Evolutionary conservation across 2,888 invertebrate genomes (phyloP), one percentile per base, ranked within the genome.

Genomic region (Standfussiana lucernea): DNA sequence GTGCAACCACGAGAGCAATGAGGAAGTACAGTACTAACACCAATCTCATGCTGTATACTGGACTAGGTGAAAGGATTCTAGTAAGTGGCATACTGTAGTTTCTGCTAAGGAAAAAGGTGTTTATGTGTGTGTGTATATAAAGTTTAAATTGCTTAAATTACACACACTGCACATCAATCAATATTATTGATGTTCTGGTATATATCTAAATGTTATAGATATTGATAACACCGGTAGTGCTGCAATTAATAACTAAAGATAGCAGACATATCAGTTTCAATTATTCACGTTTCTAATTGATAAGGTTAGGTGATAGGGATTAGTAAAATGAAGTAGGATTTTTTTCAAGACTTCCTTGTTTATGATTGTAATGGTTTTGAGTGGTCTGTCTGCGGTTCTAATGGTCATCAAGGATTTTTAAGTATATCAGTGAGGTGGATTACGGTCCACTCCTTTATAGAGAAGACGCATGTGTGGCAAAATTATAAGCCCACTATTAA

Each of bases 191-290:
- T 64, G 24, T 50, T 56, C 28, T 64, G 15, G 28, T 64, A n/a
- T n/a, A n/a, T n/a, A 82, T 73, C 73, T 83, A 61, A 74, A 71
- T 42, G 11, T 50, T 65, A 45, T 62, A 40, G 13, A 21, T 72
- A 68, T 64, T 82, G 74, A 84, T 80, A 83, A 79, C 11, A 56
- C 21, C 0, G 0, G 61, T 56, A 69, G 37, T 59, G 50, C 45
- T 81, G 24, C 7, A 18, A 66, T 66, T 61, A 59, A 42, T 59
- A 56, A 56, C 32, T 56, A 32, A n/a, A 45, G 35, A 82, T 50
- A 69, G 18, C 42, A 18, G 7, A 62, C n/a, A 2, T 64, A 74
- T 70, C 37, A 28, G 47, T 73, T 59, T 47, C 62, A 59, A 74
- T 45, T 53, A 81, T 32, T 73, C 73, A 83, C 24, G 11, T 59